Base-by-base conservation (phyloP, 2,113 vertebrate species). In the Ranitomeya imitator region DNA sequence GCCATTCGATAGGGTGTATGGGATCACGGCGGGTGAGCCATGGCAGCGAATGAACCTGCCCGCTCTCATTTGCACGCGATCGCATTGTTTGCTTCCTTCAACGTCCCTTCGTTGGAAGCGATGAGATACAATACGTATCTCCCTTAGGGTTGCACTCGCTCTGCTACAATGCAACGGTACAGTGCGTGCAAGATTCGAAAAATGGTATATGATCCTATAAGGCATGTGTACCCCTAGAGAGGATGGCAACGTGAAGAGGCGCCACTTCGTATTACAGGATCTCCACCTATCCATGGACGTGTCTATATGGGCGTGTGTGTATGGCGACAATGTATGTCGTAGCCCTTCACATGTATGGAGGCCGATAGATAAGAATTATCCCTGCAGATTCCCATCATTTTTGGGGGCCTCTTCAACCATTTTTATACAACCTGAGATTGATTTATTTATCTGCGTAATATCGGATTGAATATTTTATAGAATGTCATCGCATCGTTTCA, bases 21-120 rank as follows among this genome's bases (percentile, higher is more conserved):
- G 18, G 45, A 54, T 6, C 52, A 57, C 77, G 55, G 63, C 61
- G 76, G 31, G 23, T 52, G 69, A 60, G 55, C 18, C 31, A 14
- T 51, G 19, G 13, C 15, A 61, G 13, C 69, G 63, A 54, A 55
- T 6, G 14, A 16, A 73, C 16, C 21, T 54, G 54, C 67, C n/a
- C 60, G 65, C 63, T 73, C 19, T 23, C 7, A 71, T 85, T 71
- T 85, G 83, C 83, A 85, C 73, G 83, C 45, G 15, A n/a, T 26
- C 37, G 51, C 73, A 85, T 74, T 85, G 83, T 85, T 71, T 59
- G 52, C 21, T 65, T 23, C 45, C 73, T 9, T 73, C 26, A 18
- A n/a, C 10, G 19, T 37, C 65, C 55, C 51, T 54, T 45, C 45
- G 31, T n/a, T 51, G 23, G 51, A 21, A 83, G 65, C 51, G 54